Base-by-base conservation (phyloP, 2,888 invertebrate species). In the Eumacrocentrus americanus region DNA sequence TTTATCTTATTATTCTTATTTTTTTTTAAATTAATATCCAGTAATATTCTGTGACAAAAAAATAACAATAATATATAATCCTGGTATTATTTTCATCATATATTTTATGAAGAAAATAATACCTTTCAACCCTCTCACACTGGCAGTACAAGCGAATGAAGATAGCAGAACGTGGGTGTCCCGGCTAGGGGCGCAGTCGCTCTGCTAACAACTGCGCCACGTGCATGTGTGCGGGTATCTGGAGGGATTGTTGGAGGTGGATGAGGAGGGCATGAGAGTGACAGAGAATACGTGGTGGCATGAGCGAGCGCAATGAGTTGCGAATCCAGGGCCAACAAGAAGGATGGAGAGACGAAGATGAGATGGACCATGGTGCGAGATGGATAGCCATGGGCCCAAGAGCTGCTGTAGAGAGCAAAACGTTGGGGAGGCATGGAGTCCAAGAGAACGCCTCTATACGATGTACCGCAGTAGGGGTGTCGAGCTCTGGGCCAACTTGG, bases 401-500 rank as follows among this genome's bases (percentile, higher is more conserved):
- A 37, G 62, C 44, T 29, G 64, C 54, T 47, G 60, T 62, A 56
- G 60, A 25, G 58, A 60, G 53, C 25, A 7, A 54, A n/a, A n/a
- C n/a, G n/a, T n/a, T 57, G 37, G 61, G 53, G 14, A 59, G 40
- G 20, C 16, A 53, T 52, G 35, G n/a, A n/a, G 23, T 60, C 67
- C 67, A 71, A 68, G 70, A 74, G 72, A 74, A 75, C 72, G 71
- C 70, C 70, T 70, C 68, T 71, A n/a, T n/a, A 72, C 72, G 71
- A 70, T 75, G 70, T 72, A 72, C 77, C 69, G 78, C 79, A 79
- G 77, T 78, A 74, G 74, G 70, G 71, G 72, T 70, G 67, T 70
- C 65, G 72, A 70, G 72, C 71, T 72, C 69, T 66, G 65, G 53
- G 61, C 67, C 64, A 64, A 64, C 66, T 65, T 64, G 64, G 64